Base-by-base conservation (phyloP, 92 coral and sea anemone species). In the Paramuricea clavata region DNA sequence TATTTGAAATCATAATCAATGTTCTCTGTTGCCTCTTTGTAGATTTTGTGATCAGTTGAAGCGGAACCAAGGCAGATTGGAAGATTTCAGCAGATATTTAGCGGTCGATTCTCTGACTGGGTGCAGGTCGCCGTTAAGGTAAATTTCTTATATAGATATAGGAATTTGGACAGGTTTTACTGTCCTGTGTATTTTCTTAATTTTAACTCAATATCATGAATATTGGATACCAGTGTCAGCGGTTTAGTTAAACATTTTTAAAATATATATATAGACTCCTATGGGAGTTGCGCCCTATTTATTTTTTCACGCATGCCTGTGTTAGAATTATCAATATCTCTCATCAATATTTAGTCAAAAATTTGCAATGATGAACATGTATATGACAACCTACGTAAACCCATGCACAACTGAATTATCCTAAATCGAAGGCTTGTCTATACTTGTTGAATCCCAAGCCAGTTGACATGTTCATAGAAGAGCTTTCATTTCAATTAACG, bases 71-170 rank as follows among this genome's bases (percentile, higher is more conserved):
- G 61, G 1, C 62, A 72, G 33, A 47, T 47, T 49, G 30, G 34
- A 74, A 27, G 23, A 19, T 44, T 47, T 49, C 15, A 28, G 30
- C 68, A 74, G 44, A 47, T 15, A n/a, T 33, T 10, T 49, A 26
- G 22, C 62, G 36, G 81, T 74, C 23, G 33, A 35, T 57, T 74
- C 23, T 27, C 17, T 28, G 81, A 9, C 78, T 72, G 39, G 78
- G 50, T 30, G 32, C 32, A 72, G 54, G 13, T 72, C 49, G 32
- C 78, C 78, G 5, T 72, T 39, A 6, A 72, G 49, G 78, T 72
- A 39, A 68, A 19, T 68, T 62, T 2, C 16, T 15, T 19, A 28
- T 31, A 35, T n/a, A 9, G 5, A 34, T 69, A 52, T 52, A 3
- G 3, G 22, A 52, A 21, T 11, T 8, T 26, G n/a, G 26, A 22